phyloP scores from a whole-genome alignment of 64 coral and sea anemone genomes.

The Pocillopora verrucosa region DNA sequence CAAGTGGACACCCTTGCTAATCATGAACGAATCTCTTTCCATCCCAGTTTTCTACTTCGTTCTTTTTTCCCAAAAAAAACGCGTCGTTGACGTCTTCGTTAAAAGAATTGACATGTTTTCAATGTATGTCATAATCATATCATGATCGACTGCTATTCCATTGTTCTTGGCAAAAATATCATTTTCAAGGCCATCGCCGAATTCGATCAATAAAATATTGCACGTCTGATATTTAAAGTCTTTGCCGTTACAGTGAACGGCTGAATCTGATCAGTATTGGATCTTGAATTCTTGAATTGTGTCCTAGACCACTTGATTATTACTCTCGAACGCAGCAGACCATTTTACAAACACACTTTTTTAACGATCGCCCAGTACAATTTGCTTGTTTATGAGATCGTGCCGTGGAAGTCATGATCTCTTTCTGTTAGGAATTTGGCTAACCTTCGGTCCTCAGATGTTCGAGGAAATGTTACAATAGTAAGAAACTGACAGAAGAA shows the following conservation, averaged over 20 bases:
- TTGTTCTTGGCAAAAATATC: not conserved
- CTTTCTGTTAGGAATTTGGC: not conserved
- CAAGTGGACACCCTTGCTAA: no score
- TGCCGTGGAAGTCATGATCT: not conserved
- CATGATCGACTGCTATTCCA: not conserved
- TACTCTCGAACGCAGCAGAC: not conserved
- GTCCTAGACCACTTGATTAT: not conserved
- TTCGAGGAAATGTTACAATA: not conserved
- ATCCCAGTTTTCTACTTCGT: no score
- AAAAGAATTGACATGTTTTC: not conserved
- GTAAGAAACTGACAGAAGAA: not conserved
- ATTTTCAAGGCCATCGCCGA: not conserved
- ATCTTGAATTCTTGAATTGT: not conserved
- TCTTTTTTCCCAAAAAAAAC: not conserved
- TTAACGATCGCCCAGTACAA: not conserved
- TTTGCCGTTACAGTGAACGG: not conserved
- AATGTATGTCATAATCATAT: no score
- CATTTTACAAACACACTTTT: not conserved
- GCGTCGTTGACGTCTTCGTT: not conserved
- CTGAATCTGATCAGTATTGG: not conserved
- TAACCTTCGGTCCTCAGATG: not conserved
- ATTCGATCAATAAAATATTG: not conserved
- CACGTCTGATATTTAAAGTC: not conserved
- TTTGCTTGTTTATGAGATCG: not conserved
- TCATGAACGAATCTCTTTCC: no score